Percentiles rank a stretch among this genome's conserved stretches.
Evolutionary conservation across 2,113 vertebrate species (phyloP).

Genomic region (Prunella himalayana): DNA sequence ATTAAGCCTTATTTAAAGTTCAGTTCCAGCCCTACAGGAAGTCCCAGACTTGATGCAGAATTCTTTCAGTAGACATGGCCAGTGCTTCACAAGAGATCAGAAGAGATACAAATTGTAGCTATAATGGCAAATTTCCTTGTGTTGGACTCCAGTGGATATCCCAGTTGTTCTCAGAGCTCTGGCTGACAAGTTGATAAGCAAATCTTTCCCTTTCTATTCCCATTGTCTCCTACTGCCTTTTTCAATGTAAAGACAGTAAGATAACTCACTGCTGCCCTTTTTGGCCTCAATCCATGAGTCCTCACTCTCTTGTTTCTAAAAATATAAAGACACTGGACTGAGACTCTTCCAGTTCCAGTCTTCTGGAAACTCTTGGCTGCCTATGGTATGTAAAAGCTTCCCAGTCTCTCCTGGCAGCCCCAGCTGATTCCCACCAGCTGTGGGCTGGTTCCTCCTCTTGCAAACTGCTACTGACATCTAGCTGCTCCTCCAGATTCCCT

Average conservation of each 20-base stretch:
- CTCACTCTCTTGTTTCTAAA: neutral
- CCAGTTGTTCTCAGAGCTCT: neutral
- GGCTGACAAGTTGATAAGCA: neutral
- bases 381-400: fast-evolving
- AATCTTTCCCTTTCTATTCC: neutral
- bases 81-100: neutral
- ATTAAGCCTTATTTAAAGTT: neutral
- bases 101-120: neutral
- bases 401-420: neutral
- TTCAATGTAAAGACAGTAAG: neutral
- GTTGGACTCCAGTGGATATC: neutral
- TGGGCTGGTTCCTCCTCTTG: neutral
- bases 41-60: neutral
- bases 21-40: neutral
- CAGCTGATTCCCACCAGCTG: neutral
- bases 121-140: neutral
- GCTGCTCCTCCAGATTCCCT: neutral
- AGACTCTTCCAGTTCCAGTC: neutral
- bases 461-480: slow-evolving; percentile 14
- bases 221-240: neutral
- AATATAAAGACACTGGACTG: neutral
- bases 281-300: neutral
- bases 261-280: neutral
- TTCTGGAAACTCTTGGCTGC: neutral
- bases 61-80: neutral